Percentiles rank a stretch among this genome's conserved stretches.
Evolutionary conservation across 2,113 vertebrate genomes (phyloP).

Genomic region (Hydrolagus affinis): DNA sequence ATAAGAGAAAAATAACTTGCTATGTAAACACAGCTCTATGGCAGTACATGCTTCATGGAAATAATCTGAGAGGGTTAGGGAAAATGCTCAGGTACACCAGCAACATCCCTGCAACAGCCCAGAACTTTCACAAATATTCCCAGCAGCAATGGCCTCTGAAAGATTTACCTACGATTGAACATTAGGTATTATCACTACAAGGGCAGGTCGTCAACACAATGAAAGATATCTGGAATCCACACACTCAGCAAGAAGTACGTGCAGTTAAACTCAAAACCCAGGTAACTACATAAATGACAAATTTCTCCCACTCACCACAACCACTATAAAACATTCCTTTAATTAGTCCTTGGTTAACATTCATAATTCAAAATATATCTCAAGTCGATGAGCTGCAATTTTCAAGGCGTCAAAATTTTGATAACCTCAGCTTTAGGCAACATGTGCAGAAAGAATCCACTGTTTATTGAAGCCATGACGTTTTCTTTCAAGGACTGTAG

Average conservation of each 20-base stretch:
- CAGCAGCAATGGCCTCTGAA: neutral
- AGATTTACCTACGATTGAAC: neutral
- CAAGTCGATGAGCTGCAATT: no score
- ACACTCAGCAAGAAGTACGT: neutral
- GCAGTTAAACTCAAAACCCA: neutral
- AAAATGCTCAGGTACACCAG: neutral
- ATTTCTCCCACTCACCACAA: slow-evolving; percentile 10
- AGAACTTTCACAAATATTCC: neutral
- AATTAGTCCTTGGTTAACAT: neutral
- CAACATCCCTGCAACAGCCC: neutral
- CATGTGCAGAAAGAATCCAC: neutral
- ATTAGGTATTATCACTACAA: neutral
- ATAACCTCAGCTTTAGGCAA: no score
- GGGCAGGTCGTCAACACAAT: neutral
- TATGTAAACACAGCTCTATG: neutral
- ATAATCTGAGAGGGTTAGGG: neutral
- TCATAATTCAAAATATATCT: neutral
- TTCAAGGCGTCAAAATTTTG: no score
- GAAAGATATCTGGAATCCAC: neutral
- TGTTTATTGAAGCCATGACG: neutral
- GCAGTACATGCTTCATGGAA: neutral
- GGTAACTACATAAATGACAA: slow-evolving; percentile 8
- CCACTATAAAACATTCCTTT: neutral
- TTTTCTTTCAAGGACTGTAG: neutral
- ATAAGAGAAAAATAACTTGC: no score